Evolutionary conservation across 2,797 vertebrate species (phyloP).

Genomic region (Balearica regulorum): DNA sequence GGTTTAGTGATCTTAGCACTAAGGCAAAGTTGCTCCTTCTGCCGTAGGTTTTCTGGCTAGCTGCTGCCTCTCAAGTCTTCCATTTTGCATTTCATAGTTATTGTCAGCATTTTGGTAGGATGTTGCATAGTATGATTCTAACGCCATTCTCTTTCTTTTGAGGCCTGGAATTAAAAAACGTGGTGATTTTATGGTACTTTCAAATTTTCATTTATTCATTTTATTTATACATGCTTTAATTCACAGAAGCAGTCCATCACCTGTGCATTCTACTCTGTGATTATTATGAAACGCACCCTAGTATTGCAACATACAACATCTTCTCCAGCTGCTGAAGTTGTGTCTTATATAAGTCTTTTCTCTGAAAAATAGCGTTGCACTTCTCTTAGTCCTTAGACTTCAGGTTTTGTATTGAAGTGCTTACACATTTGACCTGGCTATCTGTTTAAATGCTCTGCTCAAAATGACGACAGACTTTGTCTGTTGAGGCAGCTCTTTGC

Average conservation of each 20-base stretch:
- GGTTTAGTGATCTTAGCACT: neutral
- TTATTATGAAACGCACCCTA: neutral
- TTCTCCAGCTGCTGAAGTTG: neutral
- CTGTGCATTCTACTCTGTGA: neutral
- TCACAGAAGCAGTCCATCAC: neutral
- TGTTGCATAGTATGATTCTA: neutral
- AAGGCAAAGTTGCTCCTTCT: neutral
- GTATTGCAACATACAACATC: neutral
- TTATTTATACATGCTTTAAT: neutral
- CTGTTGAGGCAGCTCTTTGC: neutral
- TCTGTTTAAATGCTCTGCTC: neutral
- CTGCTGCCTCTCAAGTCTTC: neutral
- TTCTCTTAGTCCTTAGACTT: neutral
- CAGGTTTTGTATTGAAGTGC: neutral
- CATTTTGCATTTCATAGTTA: neutral
- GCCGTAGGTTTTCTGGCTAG: neutral
- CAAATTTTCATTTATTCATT: neutral
- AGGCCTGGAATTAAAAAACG: neutral
- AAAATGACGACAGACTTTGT: neutral
- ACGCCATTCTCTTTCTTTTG: neutral
- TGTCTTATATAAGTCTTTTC: neutral
- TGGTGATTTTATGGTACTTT: neutral
- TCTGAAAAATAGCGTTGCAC: neutral
- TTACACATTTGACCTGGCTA: neutral
- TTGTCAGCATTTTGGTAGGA: neutral